Conservation (phyloP, 2,888 invertebrate genomes). For the Acleris cristana region DNA sequence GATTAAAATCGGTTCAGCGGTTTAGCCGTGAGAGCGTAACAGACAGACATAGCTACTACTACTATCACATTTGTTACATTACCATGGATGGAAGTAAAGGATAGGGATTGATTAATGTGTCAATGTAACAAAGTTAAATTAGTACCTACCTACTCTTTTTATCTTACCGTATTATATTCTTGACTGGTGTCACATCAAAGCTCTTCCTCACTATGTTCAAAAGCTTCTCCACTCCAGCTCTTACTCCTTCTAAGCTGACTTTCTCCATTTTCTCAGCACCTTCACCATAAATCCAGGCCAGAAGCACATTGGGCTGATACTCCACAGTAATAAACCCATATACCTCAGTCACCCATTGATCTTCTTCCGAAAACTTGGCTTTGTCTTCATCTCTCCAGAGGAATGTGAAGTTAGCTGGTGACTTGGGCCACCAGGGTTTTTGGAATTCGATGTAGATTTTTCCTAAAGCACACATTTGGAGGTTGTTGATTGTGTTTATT, state of each 20-base stretch:
- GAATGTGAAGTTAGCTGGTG: slow-evolving; percentile 76
- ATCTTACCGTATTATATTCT: slow-evolving; percentile 77
- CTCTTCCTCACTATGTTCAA: slow-evolving; percentile 77
- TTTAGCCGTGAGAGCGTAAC: no score
- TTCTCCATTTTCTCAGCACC: slow-evolving; percentile 86
- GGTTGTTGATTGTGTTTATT: slow-evolving; percentile 81
- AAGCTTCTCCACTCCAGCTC: slow-evolving; percentile 79
- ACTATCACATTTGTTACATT: no score
- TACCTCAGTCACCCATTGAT: slow-evolving; percentile 85
- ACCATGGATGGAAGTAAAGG: no score
- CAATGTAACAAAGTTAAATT: no score
- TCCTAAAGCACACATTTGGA: slow-evolving; percentile 86
- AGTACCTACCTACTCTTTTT: not conserved
- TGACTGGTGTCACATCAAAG: slow-evolving; percentile 82
- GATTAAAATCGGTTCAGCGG: no score
- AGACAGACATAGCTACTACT: no score
- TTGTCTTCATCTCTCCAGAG: slow-evolving; percentile 84
- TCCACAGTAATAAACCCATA: slow-evolving; percentile 85
- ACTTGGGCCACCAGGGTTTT: slow-evolving; percentile 85
- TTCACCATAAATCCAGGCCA: slow-evolving; percentile 87
- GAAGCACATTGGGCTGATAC: slow-evolving; percentile 83
- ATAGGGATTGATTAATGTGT: no score
- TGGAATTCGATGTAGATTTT: slow-evolving; percentile 89
- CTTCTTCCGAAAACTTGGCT: slow-evolving; percentile 66
- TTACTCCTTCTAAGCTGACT: slow-evolving; percentile 77